phyloP scores from a whole-genome alignment of 2,888 invertebrate genomes.

The Nephrotoma appendiculata region DNA sequence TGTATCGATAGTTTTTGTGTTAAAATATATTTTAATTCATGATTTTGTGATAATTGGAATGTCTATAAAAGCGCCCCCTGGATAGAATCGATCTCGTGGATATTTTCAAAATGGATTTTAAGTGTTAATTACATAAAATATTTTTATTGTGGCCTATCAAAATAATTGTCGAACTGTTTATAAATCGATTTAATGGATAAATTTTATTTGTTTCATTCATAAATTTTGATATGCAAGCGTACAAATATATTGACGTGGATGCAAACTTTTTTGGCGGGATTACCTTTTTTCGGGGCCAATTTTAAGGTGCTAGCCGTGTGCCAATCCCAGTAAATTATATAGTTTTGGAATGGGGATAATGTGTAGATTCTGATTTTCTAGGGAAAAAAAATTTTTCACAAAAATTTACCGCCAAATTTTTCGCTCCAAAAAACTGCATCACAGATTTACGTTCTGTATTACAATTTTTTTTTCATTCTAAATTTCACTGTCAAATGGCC shows the following conservation, averaged over 20 bases:
- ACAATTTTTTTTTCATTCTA: neutral
- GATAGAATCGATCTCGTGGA: neutral
- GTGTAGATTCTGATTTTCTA: neutral
- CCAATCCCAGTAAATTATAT: neutral
- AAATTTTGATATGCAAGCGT: neutral
- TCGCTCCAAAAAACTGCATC: constrained; percentile 4
- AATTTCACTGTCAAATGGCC: constrained; percentile 2
- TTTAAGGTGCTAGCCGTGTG: neutral
- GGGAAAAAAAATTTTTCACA: neutral
- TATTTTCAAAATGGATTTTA: neutral
- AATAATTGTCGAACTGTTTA: neutral
- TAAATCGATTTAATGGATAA: neutral
- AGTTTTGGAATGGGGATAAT: neutral
- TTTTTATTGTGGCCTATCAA: neutral
- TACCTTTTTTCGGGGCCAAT: neutral
- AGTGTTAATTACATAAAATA: neutral
- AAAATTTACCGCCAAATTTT: constrained; percentile 3
- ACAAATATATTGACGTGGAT: neutral
- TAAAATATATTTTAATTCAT: neutral
- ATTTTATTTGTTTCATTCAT: neutral
- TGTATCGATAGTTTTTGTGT: neutral
- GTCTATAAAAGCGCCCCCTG: constrained; percentile 3
- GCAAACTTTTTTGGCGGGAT: neutral
- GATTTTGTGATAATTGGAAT: neutral
- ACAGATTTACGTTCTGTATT: neutral